Percentiles rank a stretch among this genome's conserved stretches.
These are phyloP conservation scores for Eudemis profundana DNA, from an alignment of 2,888 invertebrate species.

Conservation along the genomic window DNA sequence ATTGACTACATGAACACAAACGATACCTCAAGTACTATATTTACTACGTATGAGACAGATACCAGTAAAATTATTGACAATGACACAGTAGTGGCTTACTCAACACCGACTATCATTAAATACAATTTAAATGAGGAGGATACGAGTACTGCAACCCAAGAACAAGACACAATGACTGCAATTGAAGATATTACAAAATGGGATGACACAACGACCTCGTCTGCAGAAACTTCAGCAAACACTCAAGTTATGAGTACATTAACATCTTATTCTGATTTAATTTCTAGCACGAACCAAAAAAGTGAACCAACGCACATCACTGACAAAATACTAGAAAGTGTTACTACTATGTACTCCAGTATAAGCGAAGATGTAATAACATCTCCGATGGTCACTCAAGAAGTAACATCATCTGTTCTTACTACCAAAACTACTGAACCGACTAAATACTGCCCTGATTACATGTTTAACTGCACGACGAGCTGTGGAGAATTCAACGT, in stretches of 20 bases:
- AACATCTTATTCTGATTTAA: neutral
- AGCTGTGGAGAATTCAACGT: conserved; percentile 66
- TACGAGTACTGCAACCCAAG: neutral
- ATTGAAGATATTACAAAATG: neutral
- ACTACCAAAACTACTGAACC: conserved; percentile 31
- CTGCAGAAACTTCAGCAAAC: conserved; percentile 25
- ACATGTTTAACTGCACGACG: conserved; percentile 69
- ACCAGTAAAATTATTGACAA: neutral
- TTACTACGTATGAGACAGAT: conserved; percentile 11
- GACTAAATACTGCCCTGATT: conserved; percentile 57
- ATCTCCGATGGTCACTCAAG: conserved; percentile 27
- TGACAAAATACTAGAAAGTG: neutral
- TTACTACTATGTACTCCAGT: neutral
- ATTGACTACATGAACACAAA: neutral
- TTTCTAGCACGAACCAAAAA: neutral
- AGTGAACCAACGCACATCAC: neutral
- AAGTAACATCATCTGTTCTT: conserved; percentile 11
- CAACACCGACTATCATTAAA: neutral
- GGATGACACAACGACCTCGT: conserved; percentile 31
- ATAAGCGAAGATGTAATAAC: neutral
- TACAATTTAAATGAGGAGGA: neutral
- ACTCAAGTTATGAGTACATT: neutral
- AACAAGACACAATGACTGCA: neutral
- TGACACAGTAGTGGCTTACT: neutral
- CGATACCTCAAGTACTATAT: neutral